phyloP scores from a whole-genome alignment of 1,140 invertebrate species.

The Luehdorfia chinensis region DNA sequence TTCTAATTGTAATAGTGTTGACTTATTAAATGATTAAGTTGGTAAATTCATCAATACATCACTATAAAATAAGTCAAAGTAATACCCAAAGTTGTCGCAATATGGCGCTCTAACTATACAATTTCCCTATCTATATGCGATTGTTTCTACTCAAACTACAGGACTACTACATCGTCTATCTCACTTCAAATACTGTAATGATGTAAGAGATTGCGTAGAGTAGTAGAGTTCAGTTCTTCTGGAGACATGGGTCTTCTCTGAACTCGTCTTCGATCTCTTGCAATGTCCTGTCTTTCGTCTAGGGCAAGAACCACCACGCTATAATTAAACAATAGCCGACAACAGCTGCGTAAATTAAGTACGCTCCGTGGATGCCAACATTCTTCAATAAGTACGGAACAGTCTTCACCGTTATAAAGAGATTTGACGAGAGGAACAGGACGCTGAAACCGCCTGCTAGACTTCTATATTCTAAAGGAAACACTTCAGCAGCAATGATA shows the following conservation, averaged over 20 bases:
- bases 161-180: slow-evolving; percentile 56
- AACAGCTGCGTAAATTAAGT: slow-evolving; percentile 28
- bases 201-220: slow-evolving; percentile 41
- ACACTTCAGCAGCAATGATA: slow-evolving; percentile 43
- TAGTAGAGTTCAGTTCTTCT: slow-evolving; percentile 42
- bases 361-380: slow-evolving; percentile 36
- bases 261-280: slow-evolving; percentile 56
- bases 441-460: slow-evolving; percentile 44
- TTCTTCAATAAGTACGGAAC: slow-evolving; percentile 30
- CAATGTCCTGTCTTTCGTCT: slow-evolving; percentile 49
- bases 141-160: too few relatives aligned
- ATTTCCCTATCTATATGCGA: too few relatives aligned
- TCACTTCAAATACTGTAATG: slow-evolving; percentile 33
- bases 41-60: too few relatives aligned
- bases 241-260: slow-evolving; percentile 37
- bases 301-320: slow-evolving; percentile 34
- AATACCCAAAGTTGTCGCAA: too few relatives aligned
- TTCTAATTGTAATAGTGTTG: too few relatives aligned
- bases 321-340: slow-evolving; percentile 30
- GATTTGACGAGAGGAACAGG: slow-evolving; percentile 37
- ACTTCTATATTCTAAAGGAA: slow-evolving; percentile 43
- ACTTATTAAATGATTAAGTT: too few relatives aligned
- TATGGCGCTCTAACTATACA: too few relatives aligned
- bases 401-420: slow-evolving; percentile 47
- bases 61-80: too few relatives aligned